These are phyloP conservation scores for Sylvia borin DNA, from an alignment of 2,797 vertebrate genomes.

Conservation along the genomic window DNA sequence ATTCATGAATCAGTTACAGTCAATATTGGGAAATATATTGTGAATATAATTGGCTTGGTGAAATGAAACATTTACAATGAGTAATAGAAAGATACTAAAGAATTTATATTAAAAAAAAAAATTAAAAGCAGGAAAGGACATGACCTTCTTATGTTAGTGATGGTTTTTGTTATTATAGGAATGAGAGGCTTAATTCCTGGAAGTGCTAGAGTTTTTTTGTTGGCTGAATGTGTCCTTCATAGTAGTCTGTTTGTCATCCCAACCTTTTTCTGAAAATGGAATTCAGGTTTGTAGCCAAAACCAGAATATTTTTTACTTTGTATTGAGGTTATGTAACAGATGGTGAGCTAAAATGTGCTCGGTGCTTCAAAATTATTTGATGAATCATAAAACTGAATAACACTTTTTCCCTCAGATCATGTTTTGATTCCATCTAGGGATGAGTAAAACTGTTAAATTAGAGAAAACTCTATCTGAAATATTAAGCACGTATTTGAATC, in stretches of 20 bases:
- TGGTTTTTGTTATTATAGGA: slow-evolving; percentile 45
- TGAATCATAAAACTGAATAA: slow-evolving; percentile 63
- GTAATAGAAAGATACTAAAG: slow-evolving; percentile 4
- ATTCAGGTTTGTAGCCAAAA: slow-evolving; percentile 73
- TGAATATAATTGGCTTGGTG: neutral
- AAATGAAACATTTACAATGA: slow-evolving; percentile 12
- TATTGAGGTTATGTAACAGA: slow-evolving; percentile 69
- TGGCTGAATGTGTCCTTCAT: slow-evolving; percentile 54
- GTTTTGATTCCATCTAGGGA: slow-evolving; percentile 63
- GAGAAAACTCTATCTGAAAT: slow-evolving; percentile 26
- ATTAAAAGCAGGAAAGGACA: slow-evolving; percentile 11
- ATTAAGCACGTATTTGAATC: slow-evolving; percentile 33
- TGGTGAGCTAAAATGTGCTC: slow-evolving; percentile 45
- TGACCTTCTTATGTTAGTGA: slow-evolving; percentile 15
- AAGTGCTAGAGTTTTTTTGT: slow-evolving; percentile 53
- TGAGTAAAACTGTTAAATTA: slow-evolving; percentile 54
- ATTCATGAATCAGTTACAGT: neutral
- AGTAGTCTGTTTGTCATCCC: slow-evolving; percentile 75
- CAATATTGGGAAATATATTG: neutral
- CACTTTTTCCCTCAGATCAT: slow-evolving; percentile 48
- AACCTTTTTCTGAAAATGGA: slow-evolving; percentile 62
- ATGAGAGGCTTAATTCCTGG: slow-evolving; percentile 63
- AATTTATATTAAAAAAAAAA: neutral
- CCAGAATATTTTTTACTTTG: slow-evolving; percentile 55
- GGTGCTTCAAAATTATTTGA: slow-evolving; percentile 62